Base-by-base conservation (phyloP, 2,888 invertebrate species). In the Melanostoma mellinum region DNA sequence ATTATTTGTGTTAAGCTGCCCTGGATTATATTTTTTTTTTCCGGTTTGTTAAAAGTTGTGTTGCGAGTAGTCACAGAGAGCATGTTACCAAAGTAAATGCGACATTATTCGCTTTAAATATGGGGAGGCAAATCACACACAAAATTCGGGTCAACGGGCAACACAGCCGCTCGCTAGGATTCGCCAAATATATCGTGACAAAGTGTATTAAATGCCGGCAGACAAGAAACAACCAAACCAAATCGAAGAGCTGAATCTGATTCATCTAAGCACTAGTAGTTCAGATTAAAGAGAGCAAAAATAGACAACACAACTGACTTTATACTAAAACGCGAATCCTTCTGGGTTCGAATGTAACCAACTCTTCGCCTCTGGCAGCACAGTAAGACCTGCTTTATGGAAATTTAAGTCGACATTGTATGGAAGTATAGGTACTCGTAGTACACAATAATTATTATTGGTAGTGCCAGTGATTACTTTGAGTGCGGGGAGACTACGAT, bases 81-180 rank as follows among this genome's bases (percentile, higher is more conserved):
- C 82, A 73, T 82, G 78, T 74, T 71, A 42, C 20, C 78, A 63
- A 40, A 60, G 55, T 55, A 79, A 79, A 79, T 71, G 84, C 75
- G 78, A 84, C 84, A 84, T 84, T 84, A 84, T 84, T 79, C 75
- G 84, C 67, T 84, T 84, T 84, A 79, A 84, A 84, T 84, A 78
- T 67, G 78, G 78, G 79, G 56, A 84, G 74, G 84, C 84, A 79
- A 84, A 84, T 84, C 74, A 75, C 60, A 84, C 73, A 84, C 74
- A 84, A 84, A 84, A 84, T 84, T 84, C 84, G 84, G 84, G 84
- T 84, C 84, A 84, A 84, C 71, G 84, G 79, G 79, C 84, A 84
- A 78, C 48, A 30, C 69, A 69, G 65, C 72, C 78, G 58, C 61
- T 71, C 67, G 55, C 53, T n/a, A 9, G 32, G 10, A 63, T 48